Conservation (phyloP, 2,113 vertebrate genomes). For the Ia io region DNA sequence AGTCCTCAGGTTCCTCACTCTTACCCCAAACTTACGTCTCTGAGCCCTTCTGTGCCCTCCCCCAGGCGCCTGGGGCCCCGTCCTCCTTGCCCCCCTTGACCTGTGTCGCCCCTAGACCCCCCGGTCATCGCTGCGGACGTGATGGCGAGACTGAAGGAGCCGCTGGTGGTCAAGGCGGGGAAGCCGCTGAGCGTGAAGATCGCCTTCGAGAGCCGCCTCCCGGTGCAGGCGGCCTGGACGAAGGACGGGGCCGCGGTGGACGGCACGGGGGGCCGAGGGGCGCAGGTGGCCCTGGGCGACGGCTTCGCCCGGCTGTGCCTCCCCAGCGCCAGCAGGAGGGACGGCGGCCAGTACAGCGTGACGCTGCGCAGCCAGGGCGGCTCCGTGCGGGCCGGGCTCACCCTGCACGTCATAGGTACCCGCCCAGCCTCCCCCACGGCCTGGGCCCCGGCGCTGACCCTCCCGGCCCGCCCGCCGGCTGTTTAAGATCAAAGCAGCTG, state of each 20-base stretch:
- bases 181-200: conserved; percentile 84
- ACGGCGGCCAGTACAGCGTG: conserved; percentile 88
- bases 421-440: background rate
- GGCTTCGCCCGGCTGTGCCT: conserved; percentile 83
- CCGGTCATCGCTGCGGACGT: conserved; percentile 86
- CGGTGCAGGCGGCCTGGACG: conserved; percentile 87
- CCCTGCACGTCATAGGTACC: conserved; percentile 88
- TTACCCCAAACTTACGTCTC: background rate
- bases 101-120: conserved; percentile 81
- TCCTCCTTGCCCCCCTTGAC: background rate
- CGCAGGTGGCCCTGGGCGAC: conserved; percentile 82
- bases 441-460: rapidly evolving
- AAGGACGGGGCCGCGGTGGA: conserved; percentile 85
- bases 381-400: conserved; percentile 80
- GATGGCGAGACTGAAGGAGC: conserved; percentile 82
- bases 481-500: too few relatives aligned
- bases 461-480: background rate
- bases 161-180: conserved; percentile 82
- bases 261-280: conserved; percentile 67
- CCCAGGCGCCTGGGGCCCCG: rapidly evolving
- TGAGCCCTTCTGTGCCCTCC: background rate
- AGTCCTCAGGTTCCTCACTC: background rate
- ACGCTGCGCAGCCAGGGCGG: conserved; percentile 90
- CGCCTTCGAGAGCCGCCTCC: conserved; percentile 85
- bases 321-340: conserved; percentile 83